Evolutionary conservation across 2,888 invertebrate genomes (phyloP).

Genomic region (Ichneumoninae sp.): DNA sequence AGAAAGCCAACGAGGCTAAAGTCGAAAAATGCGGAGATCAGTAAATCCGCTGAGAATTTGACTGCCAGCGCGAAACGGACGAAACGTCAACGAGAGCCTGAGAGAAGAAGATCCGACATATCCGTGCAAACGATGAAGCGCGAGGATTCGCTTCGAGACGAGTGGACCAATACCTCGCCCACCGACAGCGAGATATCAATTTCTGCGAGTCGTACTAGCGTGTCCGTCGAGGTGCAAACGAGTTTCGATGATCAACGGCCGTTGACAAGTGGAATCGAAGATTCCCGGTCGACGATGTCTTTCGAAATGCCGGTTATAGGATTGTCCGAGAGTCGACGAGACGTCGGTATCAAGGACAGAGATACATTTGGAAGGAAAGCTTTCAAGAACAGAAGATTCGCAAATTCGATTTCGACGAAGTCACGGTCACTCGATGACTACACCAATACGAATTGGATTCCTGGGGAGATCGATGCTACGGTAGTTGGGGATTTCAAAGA

Average conservation of each 20-base stretch:
- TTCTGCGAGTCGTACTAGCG: constrained; percentile 71
- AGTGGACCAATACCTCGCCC: constrained; percentile 81
- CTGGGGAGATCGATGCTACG: background rate
- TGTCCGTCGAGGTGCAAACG: constrained; percentile 81
- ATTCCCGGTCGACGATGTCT: constrained; percentile 49
- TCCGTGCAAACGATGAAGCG: constrained; percentile 75
- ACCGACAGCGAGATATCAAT: constrained; percentile 74
- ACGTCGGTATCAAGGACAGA: constrained; percentile 71
- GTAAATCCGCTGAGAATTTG: constrained; percentile 80
- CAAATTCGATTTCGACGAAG: constrained; percentile 74
- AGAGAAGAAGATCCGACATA: constrained; percentile 80
- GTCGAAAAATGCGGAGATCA: constrained; percentile 76
- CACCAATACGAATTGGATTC: constrained; percentile 45
- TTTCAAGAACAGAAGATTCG: constrained; percentile 71
- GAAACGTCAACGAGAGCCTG: constrained; percentile 78
- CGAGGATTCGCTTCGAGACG: constrained; percentile 73
- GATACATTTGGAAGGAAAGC: constrained; percentile 62
- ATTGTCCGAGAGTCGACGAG: constrained; percentile 73
- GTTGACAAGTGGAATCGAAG: constrained; percentile 54
- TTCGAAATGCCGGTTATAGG: constrained; percentile 65
- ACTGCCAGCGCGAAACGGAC: constrained; percentile 66
- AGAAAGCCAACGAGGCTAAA: constrained; percentile 78
- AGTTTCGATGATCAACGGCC: constrained; percentile 75
- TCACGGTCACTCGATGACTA: constrained; percentile 74
- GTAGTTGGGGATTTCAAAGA: constrained; percentile 5